Evolutionary conservation across 2,888 invertebrate species (phyloP).

Genomic region (Drosophila mercatorum): DNA sequence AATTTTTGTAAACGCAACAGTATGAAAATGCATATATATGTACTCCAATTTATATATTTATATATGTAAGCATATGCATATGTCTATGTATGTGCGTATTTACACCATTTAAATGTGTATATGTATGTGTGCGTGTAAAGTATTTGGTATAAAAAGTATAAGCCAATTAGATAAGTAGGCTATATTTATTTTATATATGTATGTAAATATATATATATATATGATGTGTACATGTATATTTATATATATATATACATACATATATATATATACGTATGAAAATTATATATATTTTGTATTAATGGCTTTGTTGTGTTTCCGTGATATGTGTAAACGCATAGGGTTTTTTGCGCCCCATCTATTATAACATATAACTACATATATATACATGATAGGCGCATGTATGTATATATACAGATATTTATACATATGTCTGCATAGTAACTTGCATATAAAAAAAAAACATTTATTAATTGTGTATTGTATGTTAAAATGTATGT

Average conservation of each 20-base stretch:
- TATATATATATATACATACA: slow-evolving; percentile 41
- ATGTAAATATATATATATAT: slow-evolving; percentile 43
- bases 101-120: slow-evolving; percentile 12
- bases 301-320: slow-evolving; percentile 80
- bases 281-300: slow-evolving; percentile 53
- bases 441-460: slow-evolving; percentile 32
- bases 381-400: background rate
- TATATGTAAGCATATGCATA: slow-evolving; percentile 16
- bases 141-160: slow-evolving; percentile 44
- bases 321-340: slow-evolving; percentile 80
- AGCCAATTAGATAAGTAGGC: slow-evolving; percentile 70
- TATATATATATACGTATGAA: slow-evolving; percentile 40
- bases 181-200: slow-evolving; percentile 70
- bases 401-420: slow-evolving; percentile 10
- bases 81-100: slow-evolving; percentile 35
- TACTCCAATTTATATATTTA: slow-evolving; percentile 8
- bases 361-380: slow-evolving; percentile 2
- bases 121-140: slow-evolving; percentile 46
- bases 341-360: slow-evolving; percentile 40
- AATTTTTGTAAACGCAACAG: slow-evolving; percentile 51
- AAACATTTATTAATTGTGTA: slow-evolving; percentile 60
- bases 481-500: slow-evolving; percentile 61
- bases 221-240: slow-evolving; percentile 14
- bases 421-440: background rate
- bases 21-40: slow-evolving; percentile 37